A percentile compares a stretch with the other conserved stretches of the same genome.
Evolutionary conservation across 1,140 invertebrate genomes (phyloP).

Genomic region (Drosophila mojavensis): DNA sequence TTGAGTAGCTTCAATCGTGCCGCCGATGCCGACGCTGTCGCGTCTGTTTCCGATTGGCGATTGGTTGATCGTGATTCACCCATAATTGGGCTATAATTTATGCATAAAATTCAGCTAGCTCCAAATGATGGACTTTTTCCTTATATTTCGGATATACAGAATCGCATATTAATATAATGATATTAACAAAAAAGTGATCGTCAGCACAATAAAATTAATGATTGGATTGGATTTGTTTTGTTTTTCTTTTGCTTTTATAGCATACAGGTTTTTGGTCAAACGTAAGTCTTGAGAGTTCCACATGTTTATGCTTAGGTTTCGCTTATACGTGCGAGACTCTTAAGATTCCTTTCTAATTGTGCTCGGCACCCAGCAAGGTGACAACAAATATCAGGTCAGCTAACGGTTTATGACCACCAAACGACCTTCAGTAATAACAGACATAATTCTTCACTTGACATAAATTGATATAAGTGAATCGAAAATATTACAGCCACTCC

Average conservation of each 20-base stretch:
- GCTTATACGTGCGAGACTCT: constrained; percentile 57
- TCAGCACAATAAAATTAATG: constrained; percentile 82
- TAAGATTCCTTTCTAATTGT: constrained; percentile 80
- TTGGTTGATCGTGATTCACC: constrained; percentile 72
- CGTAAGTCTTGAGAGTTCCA: constrained; percentile 65
- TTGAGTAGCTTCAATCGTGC: constrained; percentile 70
- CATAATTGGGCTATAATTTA: constrained; percentile 82
- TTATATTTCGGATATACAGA: constrained; percentile 67
- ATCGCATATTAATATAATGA: constrained; percentile 78
- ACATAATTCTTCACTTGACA: constrained; percentile 30
- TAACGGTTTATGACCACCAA: constrained; percentile 51
- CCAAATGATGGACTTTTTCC: constrained; percentile 56
- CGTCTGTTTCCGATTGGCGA: constrained; percentile 50
- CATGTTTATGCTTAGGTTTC: not conserved
- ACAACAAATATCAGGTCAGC: constrained; percentile 63
- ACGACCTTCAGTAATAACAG: constrained; percentile 47
- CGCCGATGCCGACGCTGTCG: constrained; percentile 39
- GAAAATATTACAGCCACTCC: too few species aligned
- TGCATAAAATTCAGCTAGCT: constrained; percentile 58
- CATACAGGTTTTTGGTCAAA: constrained; percentile 66
- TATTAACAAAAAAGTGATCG: constrained; percentile 80
- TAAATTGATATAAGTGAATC: not conserved
- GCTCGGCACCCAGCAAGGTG: constrained; percentile 61
- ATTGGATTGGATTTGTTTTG: constrained; percentile 41
- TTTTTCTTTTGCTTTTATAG: constrained; percentile 60